These are phyloP conservation scores for Orius laevigatus DNA, from an alignment of 1,140 invertebrate genomes.

Conservation along the genomic window DNA sequence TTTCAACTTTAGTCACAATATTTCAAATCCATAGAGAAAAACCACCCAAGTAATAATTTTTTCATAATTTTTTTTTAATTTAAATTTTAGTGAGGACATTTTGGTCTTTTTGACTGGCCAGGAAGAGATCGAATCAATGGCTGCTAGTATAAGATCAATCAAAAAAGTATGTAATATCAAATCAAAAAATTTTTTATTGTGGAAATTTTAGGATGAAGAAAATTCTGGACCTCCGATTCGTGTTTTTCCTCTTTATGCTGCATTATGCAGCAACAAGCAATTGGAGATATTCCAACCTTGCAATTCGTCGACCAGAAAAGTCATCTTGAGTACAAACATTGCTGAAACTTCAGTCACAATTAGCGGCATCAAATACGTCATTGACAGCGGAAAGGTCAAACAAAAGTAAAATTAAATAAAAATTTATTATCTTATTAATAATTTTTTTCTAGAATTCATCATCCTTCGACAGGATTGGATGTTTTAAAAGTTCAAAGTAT, in stretches of 20 bases:
- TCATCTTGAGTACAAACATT: slow-evolving; percentile 94
- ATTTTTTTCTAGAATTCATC: slow-evolving; percentile 41
- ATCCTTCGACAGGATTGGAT: slow-evolving; percentile 68
- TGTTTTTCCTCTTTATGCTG: slow-evolving; percentile 56
- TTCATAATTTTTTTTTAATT: slow-evolving; percentile 12
- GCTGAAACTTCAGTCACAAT: slow-evolving; percentile 97
- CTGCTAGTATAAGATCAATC: slow-evolving; percentile 54
- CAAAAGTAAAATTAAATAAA: slow-evolving; percentile 37
- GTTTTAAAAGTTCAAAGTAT: slow-evolving; percentile 64
- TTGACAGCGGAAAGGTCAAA: slow-evolving; percentile 92
- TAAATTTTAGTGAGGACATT: slow-evolving; percentile 52
- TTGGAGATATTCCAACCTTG: slow-evolving; percentile 57
- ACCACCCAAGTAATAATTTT: slow-evolving; percentile 46
- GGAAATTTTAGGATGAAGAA: slow-evolving; percentile 21
- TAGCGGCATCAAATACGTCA: slow-evolving; percentile 78
- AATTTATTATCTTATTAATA: background rate
- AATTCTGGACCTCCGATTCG: slow-evolving; percentile 18
- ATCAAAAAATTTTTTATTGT: background rate
- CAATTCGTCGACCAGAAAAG: slow-evolving; percentile 54
- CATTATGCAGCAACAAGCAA: slow-evolving; percentile 59
- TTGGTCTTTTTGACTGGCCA: slow-evolving; percentile 96
- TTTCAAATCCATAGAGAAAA: slow-evolving; percentile 79
- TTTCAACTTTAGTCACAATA: slow-evolving; percentile 63
- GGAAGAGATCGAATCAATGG: slow-evolving; percentile 91
- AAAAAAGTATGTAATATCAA: slow-evolving; percentile 35